A percentile compares a stretch with the other conserved stretches of the same genome.
Conservation (phyloP, 2,113 vertebrate genomes). For the Indicator indicator region DNA sequence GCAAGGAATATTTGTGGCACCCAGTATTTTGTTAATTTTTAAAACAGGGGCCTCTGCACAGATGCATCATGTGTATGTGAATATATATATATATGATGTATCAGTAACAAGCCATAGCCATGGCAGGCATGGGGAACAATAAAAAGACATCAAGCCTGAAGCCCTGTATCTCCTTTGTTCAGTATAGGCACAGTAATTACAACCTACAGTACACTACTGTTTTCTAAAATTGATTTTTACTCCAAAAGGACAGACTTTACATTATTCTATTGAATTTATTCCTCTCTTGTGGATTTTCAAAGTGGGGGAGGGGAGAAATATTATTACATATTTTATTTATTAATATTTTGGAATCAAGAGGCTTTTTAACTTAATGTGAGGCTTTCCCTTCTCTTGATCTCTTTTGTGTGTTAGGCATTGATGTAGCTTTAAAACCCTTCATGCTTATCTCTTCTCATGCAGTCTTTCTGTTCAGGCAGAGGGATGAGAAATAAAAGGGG, state of each 20-base stretch:
- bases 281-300: constrained; percentile 21
- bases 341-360: not conserved
- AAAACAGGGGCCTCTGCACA: not conserved
- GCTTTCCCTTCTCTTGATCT: not conserved
- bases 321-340: constrained; percentile 51
- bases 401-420: constrained; percentile 24
- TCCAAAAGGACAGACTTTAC: constrained; percentile 26
- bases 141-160: not conserved
- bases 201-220: not conserved
- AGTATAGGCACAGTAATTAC: not conserved
- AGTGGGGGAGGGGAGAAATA: not conserved
- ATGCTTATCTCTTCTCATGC: not conserved
- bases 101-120: not conserved
- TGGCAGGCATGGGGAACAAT: not conserved
- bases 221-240: constrained; percentile 55
- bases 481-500: not conserved
- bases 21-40: not conserved
- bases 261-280: constrained; percentile 40
- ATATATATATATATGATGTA: not conserved
- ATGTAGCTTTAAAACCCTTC: constrained; percentile 39
- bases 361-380: not conserved
- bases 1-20: not conserved
- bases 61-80: not conserved
- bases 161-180: not conserved
- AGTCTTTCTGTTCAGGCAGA: not conserved